Base-by-base conservation (phyloP, 2,888 invertebrate species). In the Phengaris arion region DNA sequence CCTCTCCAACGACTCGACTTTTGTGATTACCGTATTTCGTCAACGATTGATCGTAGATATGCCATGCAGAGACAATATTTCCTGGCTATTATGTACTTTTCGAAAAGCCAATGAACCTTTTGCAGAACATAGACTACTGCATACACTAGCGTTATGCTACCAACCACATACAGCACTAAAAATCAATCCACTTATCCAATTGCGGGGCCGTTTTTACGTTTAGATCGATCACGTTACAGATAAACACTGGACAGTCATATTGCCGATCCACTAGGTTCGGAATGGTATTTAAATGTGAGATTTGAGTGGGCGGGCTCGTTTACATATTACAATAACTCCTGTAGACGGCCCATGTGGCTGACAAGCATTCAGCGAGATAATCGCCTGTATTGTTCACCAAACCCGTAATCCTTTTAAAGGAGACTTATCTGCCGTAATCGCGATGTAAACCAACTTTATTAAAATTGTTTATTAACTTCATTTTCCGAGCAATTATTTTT, bases 351-450 rank as follows among this genome's bases (percentile, higher is more conserved):
- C 84, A 84, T 89, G 89, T 80, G 82, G 83, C 84, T 89, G 90
- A 90, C 90, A 89, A 86, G 83, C 86, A 87, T 87, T 89, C 87
- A 85, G 84, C 81, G 84, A 87, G 88, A 88, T 89, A 90, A 90
- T 89, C 89, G 86, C 84, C 81, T 81, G 84, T 85, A 89, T 90
- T 90, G 89, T 90, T 89, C 87, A 83, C 82, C 80, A 86, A 85
- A 83, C 85, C 85, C 85, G 83, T 89, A 89, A 90, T 89, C 89
- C 87, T 85, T 87, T 89, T 86, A 89, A 86, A 87, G 85, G 83
- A 86, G 85, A 84, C 84, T 88, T 87, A 87, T 88, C 89, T 87
- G 79, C 82, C 82, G 83, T 85, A 86, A 86, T 85, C 84, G 81
- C 79, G 82, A 84, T 85, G 84, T 85, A 85, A 87, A 85, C 83